Base-by-base conservation (phyloP, 2,888 invertebrate species). In the Aradus depressus region DNA sequence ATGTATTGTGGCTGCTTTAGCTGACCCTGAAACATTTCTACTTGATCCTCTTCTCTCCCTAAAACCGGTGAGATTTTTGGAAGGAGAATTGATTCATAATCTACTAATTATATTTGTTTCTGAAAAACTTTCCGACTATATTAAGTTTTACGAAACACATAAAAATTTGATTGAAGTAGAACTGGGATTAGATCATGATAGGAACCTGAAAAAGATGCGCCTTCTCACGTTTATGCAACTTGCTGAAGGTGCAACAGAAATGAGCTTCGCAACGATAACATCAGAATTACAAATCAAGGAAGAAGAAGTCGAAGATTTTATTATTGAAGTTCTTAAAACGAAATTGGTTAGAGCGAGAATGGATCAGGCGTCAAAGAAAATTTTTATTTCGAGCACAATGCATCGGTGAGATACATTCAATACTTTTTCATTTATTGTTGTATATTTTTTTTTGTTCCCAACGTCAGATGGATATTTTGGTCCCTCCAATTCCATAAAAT, bases 181-280 rank as follows among this genome's bases (percentile, higher is more conserved):
- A 68, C 34, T 73, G 52, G 83, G 92, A 39, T 70, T 96, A 43
- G 88, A 89, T 64, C 95, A 96, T 66, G 91, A 93, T 63, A 85
- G 90, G 64, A 93, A 95, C 65, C 77, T 93, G 70, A 87, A 91
- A 65, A 98, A 98, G 70, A 97, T 98, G 92, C 79, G 96, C 57
- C 74, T 97, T 62, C 68, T 98, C 49, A 90, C 96, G 0, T 92
- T 98, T 66, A 96, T 98, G 90, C 93, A 95, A 66, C 76, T 98
- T 72, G 95, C 96, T 3, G 97, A 98, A 68, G 82, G 80, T 49
- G 84, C 84, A 65, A 84, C 89, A 21, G 95, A 96, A 71, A 84
- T 98, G 69, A 75, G 82, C n/a, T 96, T 95, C 66, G 84, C 86
- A 57, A 80, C 84, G 16, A 81, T 98, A 56, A 83, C 87, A 62